A percentile compares a stretch with the other conserved stretches of the same genome.
Conservation (phyloP, 2,888 invertebrate species). For the Ophioninae sp. region DNA sequence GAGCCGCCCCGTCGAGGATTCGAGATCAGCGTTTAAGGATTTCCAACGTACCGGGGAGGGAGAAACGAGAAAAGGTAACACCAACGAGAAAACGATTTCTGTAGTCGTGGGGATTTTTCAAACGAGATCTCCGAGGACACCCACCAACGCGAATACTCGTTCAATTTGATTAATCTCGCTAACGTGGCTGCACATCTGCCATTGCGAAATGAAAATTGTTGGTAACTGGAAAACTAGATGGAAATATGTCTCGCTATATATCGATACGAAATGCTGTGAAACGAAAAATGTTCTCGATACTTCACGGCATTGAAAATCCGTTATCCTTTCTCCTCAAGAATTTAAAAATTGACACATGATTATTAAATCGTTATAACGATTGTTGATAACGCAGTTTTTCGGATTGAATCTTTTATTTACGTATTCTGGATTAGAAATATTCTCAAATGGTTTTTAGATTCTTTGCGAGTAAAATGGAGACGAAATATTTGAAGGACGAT, state of each 20-base stretch:
- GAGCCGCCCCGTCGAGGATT: slow-evolving; percentile 8
- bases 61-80: slow-evolving; percentile 11
- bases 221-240: background rate
- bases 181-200: background rate
- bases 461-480: no score
- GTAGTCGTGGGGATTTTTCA: slow-evolving; percentile 15
- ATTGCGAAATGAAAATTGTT: background rate
- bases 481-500: no score
- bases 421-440: no score
- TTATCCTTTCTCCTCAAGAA: no score
- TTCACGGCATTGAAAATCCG: background rate
- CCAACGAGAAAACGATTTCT: slow-evolving; percentile 36
- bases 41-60: background rate
- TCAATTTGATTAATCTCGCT: slow-evolving; percentile 20
- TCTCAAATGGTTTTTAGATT: no score
- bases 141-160: background rate
- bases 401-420: no score
- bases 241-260: background rate
- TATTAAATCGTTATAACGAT: no score
- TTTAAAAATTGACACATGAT: no score
- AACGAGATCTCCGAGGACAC: slow-evolving; percentile 6
- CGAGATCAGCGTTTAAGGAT: slow-evolving; percentile 41
- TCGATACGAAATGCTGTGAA: slow-evolving; percentile 8
- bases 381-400: no score
- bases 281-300: background rate